These are phyloP conservation scores for Parnassius smintheus DNA, from an alignment of 2,888 invertebrate genomes.

Conservation along the genomic window DNA sequence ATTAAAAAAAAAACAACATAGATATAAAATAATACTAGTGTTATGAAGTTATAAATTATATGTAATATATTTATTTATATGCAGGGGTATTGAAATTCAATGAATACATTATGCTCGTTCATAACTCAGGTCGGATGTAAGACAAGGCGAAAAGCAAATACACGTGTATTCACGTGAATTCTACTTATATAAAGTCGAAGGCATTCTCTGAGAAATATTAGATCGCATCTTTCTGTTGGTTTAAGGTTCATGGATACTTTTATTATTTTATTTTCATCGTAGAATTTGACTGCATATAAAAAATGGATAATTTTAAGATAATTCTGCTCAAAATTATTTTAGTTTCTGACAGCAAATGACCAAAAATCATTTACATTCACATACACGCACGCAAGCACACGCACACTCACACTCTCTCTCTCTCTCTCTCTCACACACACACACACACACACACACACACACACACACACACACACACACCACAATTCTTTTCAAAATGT, in stretches of 20 bases:
- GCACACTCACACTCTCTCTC: too few species aligned
- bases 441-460: fast-evolving
- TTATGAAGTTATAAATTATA: too few species aligned
- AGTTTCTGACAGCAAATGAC: too few species aligned
- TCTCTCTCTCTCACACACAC: too few species aligned
- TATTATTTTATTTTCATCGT: neutral
- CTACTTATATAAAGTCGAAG: constrained; percentile 39
- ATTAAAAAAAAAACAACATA: too few species aligned
- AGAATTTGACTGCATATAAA: neutral
- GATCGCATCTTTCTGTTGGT: constrained; percentile 61
- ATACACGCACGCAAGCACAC: too few species aligned
- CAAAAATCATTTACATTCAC: too few species aligned
- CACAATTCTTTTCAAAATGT: too few species aligned
- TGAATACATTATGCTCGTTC: constrained; percentile 21
- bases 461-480: too few species aligned
- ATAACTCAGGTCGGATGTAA: constrained; percentile 11
- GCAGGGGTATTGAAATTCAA: constrained; percentile 16
- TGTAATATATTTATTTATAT: neutral
- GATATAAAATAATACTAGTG: too few species aligned
- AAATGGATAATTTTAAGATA: neutral
- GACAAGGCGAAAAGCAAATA: constrained; percentile 13
- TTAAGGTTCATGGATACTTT: constrained; percentile 60
- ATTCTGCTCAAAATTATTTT: too few species aligned
- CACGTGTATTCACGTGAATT: constrained; percentile 20
- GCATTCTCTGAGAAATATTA: constrained; percentile 37